These are phyloP conservation scores for Anisognathus igniventris DNA, from an alignment of 2,797 vertebrate genomes.

Conservation along the genomic window DNA sequence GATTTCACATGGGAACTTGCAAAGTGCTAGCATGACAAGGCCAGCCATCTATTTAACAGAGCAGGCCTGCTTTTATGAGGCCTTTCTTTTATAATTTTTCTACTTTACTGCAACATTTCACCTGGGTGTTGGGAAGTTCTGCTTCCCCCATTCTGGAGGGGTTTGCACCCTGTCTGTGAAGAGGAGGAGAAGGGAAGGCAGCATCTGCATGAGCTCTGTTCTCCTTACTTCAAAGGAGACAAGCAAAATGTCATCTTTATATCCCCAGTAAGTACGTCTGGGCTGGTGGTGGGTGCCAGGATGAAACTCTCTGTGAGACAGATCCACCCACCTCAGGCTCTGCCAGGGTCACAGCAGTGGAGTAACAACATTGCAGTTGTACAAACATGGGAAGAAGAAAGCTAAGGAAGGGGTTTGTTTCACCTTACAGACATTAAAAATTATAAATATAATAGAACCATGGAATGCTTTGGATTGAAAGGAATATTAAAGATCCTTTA, in stretches of 20 bases:
- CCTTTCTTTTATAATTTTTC: not conserved
- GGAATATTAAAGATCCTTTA: not conserved
- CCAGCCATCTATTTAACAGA: not conserved
- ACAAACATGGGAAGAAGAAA: not conserved
- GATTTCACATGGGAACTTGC: not conserved
- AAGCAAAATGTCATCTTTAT: conserved; percentile 34
- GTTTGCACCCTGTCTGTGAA: not conserved
- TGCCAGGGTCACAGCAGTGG: conserved; percentile 3
- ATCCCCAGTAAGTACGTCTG: not conserved
- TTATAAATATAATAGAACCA: not conserved
- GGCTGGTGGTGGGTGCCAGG: not conserved
- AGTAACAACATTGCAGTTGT: not conserved
- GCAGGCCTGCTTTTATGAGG: not conserved
- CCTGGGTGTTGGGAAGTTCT: not conserved
- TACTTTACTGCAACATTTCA: not conserved
- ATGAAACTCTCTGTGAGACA: not conserved
- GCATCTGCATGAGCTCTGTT: not conserved
- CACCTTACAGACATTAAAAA: not conserved
- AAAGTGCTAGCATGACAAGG: not conserved
- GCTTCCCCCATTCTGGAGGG: accelerated
- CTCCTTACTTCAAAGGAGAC: not conserved
- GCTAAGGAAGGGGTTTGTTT: not conserved
- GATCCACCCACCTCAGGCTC: not conserved
- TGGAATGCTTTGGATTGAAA: not conserved
- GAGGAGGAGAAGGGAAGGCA: not conserved